Evolutionary conservation across 2,888 invertebrate genomes (phyloP).

Genomic region (Serrognathus titanus): DNA sequence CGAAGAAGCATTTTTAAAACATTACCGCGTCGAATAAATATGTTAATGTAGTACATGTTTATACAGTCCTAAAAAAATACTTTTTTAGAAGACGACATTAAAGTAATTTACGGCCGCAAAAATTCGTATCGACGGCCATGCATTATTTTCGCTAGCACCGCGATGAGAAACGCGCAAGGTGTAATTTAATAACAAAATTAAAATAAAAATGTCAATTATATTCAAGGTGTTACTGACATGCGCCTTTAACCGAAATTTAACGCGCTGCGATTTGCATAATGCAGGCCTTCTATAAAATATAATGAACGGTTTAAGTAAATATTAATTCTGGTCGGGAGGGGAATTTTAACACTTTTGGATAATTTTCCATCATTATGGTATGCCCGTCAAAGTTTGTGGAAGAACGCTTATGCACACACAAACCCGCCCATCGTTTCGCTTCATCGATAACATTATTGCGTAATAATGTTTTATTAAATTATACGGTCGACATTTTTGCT

Average conservation of each 20-base stretch:
- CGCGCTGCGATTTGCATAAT: conserved; percentile 14
- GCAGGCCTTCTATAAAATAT: conserved; percentile 12
- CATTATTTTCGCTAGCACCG: neutral
- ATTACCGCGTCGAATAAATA: too few relatives aligned
- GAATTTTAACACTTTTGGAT: conserved; percentile 12
- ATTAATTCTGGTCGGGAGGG: conserved; percentile 11
- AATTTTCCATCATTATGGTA: conserved; percentile 6
- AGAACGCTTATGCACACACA: too few relatives aligned
- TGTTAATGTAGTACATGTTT: too few relatives aligned
- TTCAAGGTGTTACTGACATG: conserved; percentile 15
- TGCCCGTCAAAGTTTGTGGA: neutral
- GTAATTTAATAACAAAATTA: conserved; percentile 16
- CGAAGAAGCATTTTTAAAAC: too few relatives aligned
- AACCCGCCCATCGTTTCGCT: too few relatives aligned
- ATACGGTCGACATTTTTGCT: too few relatives aligned
- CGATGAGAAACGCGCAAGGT: conserved; percentile 2
- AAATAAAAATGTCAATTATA: conserved; percentile 15
- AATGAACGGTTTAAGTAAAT: conserved; percentile 21
- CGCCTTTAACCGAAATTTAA: conserved; percentile 5
- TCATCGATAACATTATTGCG: too few relatives aligned
- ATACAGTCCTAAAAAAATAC: too few relatives aligned
- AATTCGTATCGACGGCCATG: neutral
- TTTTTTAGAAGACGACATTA: neutral
- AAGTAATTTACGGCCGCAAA: neutral
- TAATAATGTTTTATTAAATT: too few relatives aligned